Conservation (phyloP, 2,888 invertebrate genomes). For the Melinaea menophilus region DNA sequence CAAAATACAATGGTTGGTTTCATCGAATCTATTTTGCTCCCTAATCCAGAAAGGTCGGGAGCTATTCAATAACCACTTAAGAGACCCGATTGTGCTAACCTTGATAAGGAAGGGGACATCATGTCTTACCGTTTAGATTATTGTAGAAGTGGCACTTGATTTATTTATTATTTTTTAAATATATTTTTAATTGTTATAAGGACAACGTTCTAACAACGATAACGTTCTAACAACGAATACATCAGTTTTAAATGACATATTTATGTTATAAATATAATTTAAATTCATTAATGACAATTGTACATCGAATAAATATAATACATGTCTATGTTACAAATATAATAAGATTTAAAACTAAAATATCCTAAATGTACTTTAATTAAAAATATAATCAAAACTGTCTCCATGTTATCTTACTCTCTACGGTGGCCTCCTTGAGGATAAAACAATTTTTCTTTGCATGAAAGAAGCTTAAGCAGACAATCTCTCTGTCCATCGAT, state of each 20-base stretch:
- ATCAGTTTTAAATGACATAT: no score
- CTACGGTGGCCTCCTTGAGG: not conserved
- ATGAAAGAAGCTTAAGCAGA: slow-evolving; percentile 33
- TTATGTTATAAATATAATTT: no score
- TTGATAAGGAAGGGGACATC: slow-evolving; percentile 45
- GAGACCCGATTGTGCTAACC: slow-evolving; percentile 55
- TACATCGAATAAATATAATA: no score
- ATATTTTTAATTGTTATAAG: not conserved
- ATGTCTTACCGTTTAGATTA: slow-evolving; percentile 7
- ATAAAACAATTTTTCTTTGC: slow-evolving; percentile 35
- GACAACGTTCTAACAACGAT: no score
- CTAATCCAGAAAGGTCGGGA: slow-evolving; percentile 70
- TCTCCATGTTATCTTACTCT: slow-evolving; percentile 16
- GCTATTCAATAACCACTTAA: slow-evolving; percentile 71
- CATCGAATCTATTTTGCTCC: slow-evolving; percentile 55
- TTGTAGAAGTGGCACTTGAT: not conserved
- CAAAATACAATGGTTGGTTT: slow-evolving; percentile 58
- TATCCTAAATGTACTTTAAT: no score
- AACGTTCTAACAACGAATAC: no score
- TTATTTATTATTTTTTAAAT: not conserved
- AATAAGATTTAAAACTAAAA: no score
- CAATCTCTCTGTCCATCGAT: slow-evolving; percentile 32
- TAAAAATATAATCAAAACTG: no score
- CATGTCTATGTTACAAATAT: no score
- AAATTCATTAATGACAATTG: no score